Evolutionary conservation across 2,888 invertebrate species (phyloP).

Genomic region (Andrena chrysosceles): DNA sequence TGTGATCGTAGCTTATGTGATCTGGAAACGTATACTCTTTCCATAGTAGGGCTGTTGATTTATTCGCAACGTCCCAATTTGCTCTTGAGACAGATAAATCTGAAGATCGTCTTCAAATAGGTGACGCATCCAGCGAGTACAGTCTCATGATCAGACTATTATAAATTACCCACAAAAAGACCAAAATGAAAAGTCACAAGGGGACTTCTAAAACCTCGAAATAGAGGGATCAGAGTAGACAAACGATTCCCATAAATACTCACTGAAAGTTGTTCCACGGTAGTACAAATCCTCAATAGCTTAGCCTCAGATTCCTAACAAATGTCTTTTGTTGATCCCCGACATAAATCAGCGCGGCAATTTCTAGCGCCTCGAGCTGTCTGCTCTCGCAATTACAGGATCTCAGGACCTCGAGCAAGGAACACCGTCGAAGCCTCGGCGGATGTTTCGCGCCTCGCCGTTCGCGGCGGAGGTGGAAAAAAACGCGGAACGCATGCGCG

Average conservation of each 20-base stretch:
- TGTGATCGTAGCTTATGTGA: neutral
- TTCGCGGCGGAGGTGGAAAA: neutral
- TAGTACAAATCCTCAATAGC: neutral
- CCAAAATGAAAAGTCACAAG: too few relatives aligned
- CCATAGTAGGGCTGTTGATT: neutral
- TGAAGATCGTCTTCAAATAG: too few relatives aligned
- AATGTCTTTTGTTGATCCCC: neutral
- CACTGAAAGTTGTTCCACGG: too few relatives aligned
- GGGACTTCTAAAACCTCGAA: too few relatives aligned
- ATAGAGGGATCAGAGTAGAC: too few relatives aligned
- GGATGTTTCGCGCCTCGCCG: neutral
- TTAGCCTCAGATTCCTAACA: neutral
- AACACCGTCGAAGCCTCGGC: neutral
- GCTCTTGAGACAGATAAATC: too few relatives aligned
- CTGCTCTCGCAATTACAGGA: neutral
- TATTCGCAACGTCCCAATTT: too few relatives aligned
- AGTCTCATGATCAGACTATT: too few relatives aligned
- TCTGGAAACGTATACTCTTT: neutral
- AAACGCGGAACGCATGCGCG: slow-evolving; percentile 37
- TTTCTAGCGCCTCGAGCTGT: neutral
- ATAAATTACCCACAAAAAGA: too few relatives aligned
- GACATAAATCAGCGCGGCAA: slow-evolving; percentile 4
- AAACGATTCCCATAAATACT: too few relatives aligned
- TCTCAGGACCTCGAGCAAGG: neutral
- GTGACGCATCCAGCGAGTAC: too few relatives aligned